Base-by-base conservation (phyloP, 2,888 invertebrate species). In the Heliconius aoede region DNA sequence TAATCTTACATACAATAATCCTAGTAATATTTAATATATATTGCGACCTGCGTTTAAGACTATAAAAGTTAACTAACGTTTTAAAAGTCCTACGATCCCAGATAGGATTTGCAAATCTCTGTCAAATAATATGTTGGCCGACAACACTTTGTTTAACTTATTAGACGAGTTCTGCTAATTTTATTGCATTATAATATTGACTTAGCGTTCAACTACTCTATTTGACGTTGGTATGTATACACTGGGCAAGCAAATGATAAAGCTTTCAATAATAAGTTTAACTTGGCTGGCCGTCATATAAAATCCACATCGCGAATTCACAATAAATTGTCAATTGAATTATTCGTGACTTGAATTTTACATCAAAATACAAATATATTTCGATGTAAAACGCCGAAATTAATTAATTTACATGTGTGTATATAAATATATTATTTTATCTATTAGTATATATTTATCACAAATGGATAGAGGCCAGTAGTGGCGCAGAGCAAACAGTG, bases 201-300 rank as follows among this genome's bases (percentile, higher is more conserved):
- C 71, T 64, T n/a, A 64, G 64, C 32, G 36, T 65, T 30, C 60
- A 40, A 30, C 74, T 69, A 21, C 36, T 69, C 36, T 64, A 55
- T 55, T 69, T 55, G 28, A 30, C 21, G 40, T 62, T 28, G 15
- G 55, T 32, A 40, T 2, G 24, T 28, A 75, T 64, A 58, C 26
- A 69, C 46, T 69, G 55, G 58, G 21, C 58, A 80, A 81, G 85
- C 85, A 86, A 84, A 69, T 86, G 85, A 82, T 68, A 61, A 79
- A 79, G 80, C 51, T 72, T 78, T 73, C 74, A 74, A 71, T 76
- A 74, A 76, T 78, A 69, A 78, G 67, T 73, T 67, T 32, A 72
- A 79, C 77, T 76, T 76, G 72, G 77, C 76, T 69, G 68, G 76
- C 69, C 79, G 76, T 78, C 77, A 77, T 77, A 77, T 78, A 60